phyloP scores from a whole-genome alignment of 2,888 invertebrate species.

The Mimumesa dahlbomi region DNA sequence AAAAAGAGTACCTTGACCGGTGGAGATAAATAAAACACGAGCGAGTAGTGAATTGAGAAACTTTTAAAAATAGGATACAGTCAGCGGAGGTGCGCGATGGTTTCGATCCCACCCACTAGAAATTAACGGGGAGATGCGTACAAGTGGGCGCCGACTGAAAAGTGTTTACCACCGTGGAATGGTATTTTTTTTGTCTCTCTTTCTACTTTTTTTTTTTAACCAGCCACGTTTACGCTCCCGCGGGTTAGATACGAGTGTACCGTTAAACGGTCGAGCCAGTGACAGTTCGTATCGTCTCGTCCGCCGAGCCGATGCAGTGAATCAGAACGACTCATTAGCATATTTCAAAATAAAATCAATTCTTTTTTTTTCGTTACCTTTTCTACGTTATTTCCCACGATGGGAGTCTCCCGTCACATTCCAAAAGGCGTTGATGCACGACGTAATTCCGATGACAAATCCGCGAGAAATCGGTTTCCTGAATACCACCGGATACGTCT shows the following conservation, averaged over 20 bases:
- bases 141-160: too few species aligned
- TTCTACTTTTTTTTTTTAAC: too few species aligned
- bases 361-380: too few species aligned
- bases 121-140: too few species aligned
- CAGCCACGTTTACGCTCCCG: slow-evolving; percentile 9
- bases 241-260: slow-evolving; percentile 38
- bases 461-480: slow-evolving; percentile 10
- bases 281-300: slow-evolving; percentile 15
- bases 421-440: slow-evolving; percentile 52
- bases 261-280: slow-evolving; percentile 20
- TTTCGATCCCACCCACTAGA: too few species aligned
- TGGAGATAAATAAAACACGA: too few species aligned
- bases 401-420: slow-evolving; percentile 60
- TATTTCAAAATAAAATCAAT: slow-evolving; percentile 2
- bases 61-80: too few species aligned
- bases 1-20: too few species aligned
- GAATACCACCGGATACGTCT: slow-evolving; percentile 16
- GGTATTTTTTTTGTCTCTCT: too few species aligned
- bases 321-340: background rate
- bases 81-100: too few species aligned
- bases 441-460: slow-evolving; percentile 35
- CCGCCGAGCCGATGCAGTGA: slow-evolving; percentile 9
- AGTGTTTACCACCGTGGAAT: too few species aligned
- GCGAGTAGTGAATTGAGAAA: too few species aligned
- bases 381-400: slow-evolving; percentile 55